Conservation (phyloP, 1,140 invertebrate species). For the Habropoda laboriosa region DNA sequence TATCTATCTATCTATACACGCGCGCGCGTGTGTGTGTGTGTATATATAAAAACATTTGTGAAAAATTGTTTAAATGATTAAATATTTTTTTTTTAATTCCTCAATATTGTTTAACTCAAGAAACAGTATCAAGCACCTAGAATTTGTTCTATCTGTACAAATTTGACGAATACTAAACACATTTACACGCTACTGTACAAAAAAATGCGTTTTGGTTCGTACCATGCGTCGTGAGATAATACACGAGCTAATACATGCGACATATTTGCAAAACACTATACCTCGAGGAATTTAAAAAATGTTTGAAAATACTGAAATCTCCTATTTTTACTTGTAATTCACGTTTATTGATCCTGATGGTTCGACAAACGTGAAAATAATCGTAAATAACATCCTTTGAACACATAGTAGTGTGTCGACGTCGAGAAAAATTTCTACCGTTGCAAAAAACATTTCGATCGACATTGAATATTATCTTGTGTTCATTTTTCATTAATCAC, state of each 20-base stretch:
- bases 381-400: not conserved
- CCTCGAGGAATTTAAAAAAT: not conserved
- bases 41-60: not conserved
- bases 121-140: not conserved
- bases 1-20: too few species aligned
- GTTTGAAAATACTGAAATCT: conserved; percentile 8
- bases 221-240: not conserved
- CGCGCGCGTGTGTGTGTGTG: too few species aligned
- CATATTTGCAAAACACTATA: not conserved
- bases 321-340: not conserved
- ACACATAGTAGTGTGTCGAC: not conserved
- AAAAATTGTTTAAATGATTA: not conserved
- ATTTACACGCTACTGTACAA: not conserved
- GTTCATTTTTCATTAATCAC: conserved; percentile 1
- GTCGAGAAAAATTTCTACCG: not conserved
- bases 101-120: not conserved
- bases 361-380: not conserved
- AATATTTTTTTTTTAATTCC: not conserved
- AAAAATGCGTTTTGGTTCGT: conserved; percentile 32
- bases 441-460: not conserved
- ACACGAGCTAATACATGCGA: not conserved
- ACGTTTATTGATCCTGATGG: not conserved
- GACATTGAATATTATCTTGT: not conserved
- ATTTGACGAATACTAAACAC: conserved; percentile 11
- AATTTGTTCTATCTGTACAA: conserved; percentile 11